Base-by-base conservation (phyloP, 2,113 vertebrate genomes). In the Hassar affinis region DNA sequence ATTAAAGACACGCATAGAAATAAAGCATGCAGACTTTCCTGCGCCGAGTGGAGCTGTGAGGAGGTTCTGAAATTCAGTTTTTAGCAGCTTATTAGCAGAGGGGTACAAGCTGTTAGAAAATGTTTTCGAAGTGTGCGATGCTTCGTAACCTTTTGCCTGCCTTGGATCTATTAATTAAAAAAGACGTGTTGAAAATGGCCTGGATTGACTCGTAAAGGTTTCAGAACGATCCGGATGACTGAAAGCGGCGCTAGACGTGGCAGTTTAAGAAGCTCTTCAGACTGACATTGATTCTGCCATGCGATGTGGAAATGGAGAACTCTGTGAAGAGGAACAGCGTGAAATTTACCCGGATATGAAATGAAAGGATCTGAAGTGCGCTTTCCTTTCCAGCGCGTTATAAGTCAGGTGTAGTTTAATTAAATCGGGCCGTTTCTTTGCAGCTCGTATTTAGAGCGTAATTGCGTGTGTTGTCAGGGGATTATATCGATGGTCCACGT, bases 381-480 rank as follows among this genome's bases (percentile, higher is more conserved):
- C 38, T 12, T 56, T 38, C 33, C 9, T 38, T 52, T 49, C 9
- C 47, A 35, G 11, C 62, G 10, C 15, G 11, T 14, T 54, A 35
- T 30, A 76, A 76, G 59, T 76, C 57, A 35, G 42, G 71, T 64
- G 33, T n/a, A 7, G 45, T 38, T 51, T 76, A 83, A 83, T 76
- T 76, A 76, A 51, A 52, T 17, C 4, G 61, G 62, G 47, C 27
- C 6, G 82, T 61, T 69, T 78, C 78, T 78, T 83, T 84, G 25
- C 17, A 30, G 64, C 78, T 79, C 78, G 22, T 79, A 79, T 78
- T 49, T 75, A 27, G 79, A 35, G 35, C 59, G 62, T 78, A 79
- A 87, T 82, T 82, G 79, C 71, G 12, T 83, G 35, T 69, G 75
- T 83, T 80, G 76, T 52, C 77, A n/a, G 20, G 27, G 33, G 66